Base-by-base conservation (phyloP, 1,140 invertebrate species). In the Paraescarpia echinospica region DNA sequence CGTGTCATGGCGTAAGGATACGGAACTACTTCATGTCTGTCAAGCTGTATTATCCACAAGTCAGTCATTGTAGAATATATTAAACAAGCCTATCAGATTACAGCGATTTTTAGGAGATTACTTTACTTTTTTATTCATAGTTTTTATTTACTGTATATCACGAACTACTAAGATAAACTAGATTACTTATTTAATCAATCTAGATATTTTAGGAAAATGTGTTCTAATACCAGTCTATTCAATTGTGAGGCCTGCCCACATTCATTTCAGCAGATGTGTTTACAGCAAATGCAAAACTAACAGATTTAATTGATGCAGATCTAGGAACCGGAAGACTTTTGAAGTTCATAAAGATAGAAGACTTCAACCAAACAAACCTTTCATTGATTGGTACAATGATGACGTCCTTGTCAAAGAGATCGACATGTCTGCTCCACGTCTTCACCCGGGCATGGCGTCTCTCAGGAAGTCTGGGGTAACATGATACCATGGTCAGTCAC, bases 381-480 rank as follows among this genome's bases (percentile, higher is more conserved):
- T 99, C 98, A 97, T 99, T 99, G 89, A 99, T 99, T 93, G 99
- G 99, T 95, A 99, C 98, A 94, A 99, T 97, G 92, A 99, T 97
- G 96, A 98, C 99, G 96, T 99, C 99, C 97, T 99, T 99, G 91
- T 98, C 97, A 96, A 99, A 99, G 91, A 99, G 97, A 96, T 99
- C 98, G 0, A 99, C 98, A 96, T 98, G 98, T 95, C 99, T 99
- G 0, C 99, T 99, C 99, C 99, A 99, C 27, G 97, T 98, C 95
- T 98, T 98, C 9, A 99, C 98, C 94, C 98, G 96, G 0, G 97
- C 97, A 95, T 99, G 98, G 92, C 98, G 97, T 96, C 98, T 98
- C 94, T 98, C 98, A 14, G 98, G 97, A 8, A 98, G 96, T 33
- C 91, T 91, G 41, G 27, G 12, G 89, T 31, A 41, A 90, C 34